Percentiles rank a stretch among this genome's conserved stretches.
These are phyloP conservation scores for Orthosia gothica DNA, from an alignment of 2,888 invertebrate species.

Conservation along the genomic window DNA sequence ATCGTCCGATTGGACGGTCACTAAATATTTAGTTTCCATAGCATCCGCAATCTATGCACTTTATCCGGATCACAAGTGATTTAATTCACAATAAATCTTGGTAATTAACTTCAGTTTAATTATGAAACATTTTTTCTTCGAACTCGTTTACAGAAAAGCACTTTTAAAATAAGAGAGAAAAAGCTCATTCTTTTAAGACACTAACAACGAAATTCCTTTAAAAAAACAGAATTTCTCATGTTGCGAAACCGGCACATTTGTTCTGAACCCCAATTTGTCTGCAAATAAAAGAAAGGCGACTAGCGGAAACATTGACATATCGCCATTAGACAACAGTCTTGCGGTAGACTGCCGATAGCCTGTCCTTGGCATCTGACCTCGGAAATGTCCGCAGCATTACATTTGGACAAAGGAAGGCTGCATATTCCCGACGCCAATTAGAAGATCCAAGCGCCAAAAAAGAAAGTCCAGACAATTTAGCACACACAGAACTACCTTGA, in stretches of 20 bases:
- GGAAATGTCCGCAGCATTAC: constrained; percentile 49
- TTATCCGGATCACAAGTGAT: neutral
- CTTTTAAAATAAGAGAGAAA: neutral
- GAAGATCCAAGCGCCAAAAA: constrained; percentile 30
- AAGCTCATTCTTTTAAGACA: too few relatives aligned
- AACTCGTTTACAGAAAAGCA: neutral
- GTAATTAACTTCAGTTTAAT: constrained; percentile 1
- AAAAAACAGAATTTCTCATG: neutral
- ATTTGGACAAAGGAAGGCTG: constrained; percentile 28
- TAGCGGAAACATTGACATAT: constrained; percentile 41
- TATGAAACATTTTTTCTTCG: too few relatives aligned
- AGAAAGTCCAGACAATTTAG: neutral
- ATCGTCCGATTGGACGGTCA: neutral
- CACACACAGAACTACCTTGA: neutral
- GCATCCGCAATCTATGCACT: neutral
- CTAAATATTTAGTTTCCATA: constrained; percentile 5
- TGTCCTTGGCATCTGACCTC: constrained; percentile 56
- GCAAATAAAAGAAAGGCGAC: constrained; percentile 46
- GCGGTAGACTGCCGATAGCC: constrained; percentile 47
- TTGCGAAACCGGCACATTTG: constrained; percentile 5
- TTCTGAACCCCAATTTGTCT: constrained; percentile 29
- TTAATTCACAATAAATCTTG: neutral
- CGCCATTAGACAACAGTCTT: constrained; percentile 43
- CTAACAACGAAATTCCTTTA: neutral
- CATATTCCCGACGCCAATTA: constrained; percentile 24